These are phyloP conservation scores for Minunthozetes semirufus DNA, from an alignment of 2,888 invertebrate genomes.

Conservation along the genomic window DNA sequence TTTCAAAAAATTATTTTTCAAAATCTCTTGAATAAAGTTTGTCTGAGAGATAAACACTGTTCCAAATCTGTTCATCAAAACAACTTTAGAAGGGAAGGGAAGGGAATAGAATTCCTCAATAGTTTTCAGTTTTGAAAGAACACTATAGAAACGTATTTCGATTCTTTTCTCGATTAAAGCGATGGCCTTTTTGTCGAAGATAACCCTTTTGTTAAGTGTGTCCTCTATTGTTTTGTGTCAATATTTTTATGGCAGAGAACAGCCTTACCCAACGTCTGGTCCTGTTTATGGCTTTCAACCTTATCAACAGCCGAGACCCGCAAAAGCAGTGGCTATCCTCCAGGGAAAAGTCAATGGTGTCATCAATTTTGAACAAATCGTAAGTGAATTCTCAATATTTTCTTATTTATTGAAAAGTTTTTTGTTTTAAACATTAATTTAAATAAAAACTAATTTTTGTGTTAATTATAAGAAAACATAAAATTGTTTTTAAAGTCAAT, in stretches of 20 bases:
- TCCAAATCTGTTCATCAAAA: background rate
- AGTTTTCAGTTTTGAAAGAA: background rate
- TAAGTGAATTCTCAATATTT: conserved; percentile 49
- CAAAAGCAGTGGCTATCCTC: conserved; percentile 78
- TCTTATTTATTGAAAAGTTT: too few relatives aligned
- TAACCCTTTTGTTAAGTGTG: background rate
- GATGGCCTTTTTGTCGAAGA: background rate
- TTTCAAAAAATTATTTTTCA: background rate
- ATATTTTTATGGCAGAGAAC: background rate
- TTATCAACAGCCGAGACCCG: background rate
- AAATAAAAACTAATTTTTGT: too few relatives aligned
- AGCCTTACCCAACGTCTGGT: background rate
- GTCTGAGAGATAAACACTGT: background rate
- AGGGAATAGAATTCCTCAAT: too few relatives aligned
- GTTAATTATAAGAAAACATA: too few relatives aligned
- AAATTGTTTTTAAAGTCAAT: too few relatives aligned
- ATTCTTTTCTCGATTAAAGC: background rate
- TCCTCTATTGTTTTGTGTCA: background rate
- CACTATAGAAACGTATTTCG: too few relatives aligned
- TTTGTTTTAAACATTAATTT: too few relatives aligned
- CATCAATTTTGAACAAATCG: conserved; percentile 69
- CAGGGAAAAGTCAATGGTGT: conserved; percentile 77
- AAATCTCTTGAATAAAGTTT: background rate
- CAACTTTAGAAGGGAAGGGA: too few relatives aligned
- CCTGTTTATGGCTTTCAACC: too few relatives aligned